Evolutionary conservation across 35 echinoderm and acorn worm genomes (phyloP).

Genomic region (Patiria miniata): DNA sequence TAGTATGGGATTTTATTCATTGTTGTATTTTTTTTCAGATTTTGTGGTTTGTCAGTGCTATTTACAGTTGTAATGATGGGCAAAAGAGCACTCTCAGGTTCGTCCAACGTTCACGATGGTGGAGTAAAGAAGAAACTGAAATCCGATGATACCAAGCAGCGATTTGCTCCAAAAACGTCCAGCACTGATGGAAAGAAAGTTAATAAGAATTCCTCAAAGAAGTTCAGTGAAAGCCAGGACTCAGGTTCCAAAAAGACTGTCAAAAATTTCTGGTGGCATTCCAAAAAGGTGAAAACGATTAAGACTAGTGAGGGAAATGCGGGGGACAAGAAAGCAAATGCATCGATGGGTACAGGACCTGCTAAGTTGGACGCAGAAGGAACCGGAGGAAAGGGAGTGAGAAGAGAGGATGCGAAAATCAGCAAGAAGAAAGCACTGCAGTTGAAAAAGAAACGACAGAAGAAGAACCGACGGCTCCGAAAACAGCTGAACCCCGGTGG

Average conservation of each 20-base stretch:
- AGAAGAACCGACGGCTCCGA: slow-evolving; percentile 13
- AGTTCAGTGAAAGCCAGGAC: not conserved
- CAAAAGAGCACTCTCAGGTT: too few relatives aligned
- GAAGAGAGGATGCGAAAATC: not conserved
- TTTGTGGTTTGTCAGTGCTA: too few relatives aligned
- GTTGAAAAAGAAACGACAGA: slow-evolving; percentile 9
- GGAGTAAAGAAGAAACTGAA: not conserved
- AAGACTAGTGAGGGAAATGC: slow-evolving; percentile 37
- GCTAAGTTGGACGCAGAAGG: too few relatives aligned
- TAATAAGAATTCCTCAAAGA: not conserved
- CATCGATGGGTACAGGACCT: not conserved
- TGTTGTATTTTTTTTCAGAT: too few relatives aligned
- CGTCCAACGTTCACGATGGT: too few relatives aligned
- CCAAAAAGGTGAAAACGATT: not conserved
- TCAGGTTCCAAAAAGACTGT: not conserved
- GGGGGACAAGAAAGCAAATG: not conserved
- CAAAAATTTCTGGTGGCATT: not conserved
- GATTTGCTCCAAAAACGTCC: not conserved
- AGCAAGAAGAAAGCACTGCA: slow-evolving; percentile 18
- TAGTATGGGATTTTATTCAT: too few relatives aligned
- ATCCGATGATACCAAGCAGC: not conserved
- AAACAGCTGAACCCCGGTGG: slow-evolving; percentile 32
- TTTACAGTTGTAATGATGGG: too few relatives aligned
- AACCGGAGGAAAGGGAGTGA: not conserved
- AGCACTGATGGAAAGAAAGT: not conserved